Evolutionary conservation across 2,113 vertebrate species (phyloP), one percentile per base, ranked within the genome.

Genomic region (Platichthys stellatus): DNA sequence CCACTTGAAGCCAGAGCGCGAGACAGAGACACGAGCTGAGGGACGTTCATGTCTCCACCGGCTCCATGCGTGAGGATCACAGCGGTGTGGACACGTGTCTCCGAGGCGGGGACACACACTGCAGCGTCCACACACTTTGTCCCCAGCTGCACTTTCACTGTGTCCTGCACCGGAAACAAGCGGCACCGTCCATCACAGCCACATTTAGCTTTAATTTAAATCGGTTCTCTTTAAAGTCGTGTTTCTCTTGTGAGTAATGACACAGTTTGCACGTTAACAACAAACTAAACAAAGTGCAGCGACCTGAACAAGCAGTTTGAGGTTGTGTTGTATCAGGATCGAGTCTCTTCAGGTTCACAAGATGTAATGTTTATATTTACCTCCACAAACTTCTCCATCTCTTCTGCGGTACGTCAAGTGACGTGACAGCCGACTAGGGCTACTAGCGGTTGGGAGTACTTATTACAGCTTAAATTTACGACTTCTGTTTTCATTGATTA

Each of bases 31-130:
- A 95, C 91, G 51, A 99, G 84, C 5, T 96, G 95, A 80, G 82
- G 94, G 82, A 95, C 94, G 92, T 97, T 96, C 96, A 97, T 97
- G 81, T 98, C 96, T 86, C 97, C 97, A 40, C 96, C 96, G 3
- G 97, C 96, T 59, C 97, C 96, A 31, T 97, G 97, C 3, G 96
- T 97, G 47, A 98, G 95, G 63, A 97, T 89, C 13, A 99, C 88
- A 17, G 94, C 96, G 0, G 94, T 92, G 1, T 69, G 83, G 40
- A 89, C 59, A 10, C 56, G 51, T 3, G 40, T 23, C 0, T 2
- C 20, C 0, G 79, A 24, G 66, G 86, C 76, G 45, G 97, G 96
- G 54, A 95, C 72, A 54, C 94, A 95, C 83, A 97, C 80, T n/a
- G 93, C 71, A 0, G 94, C 97, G 75, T 96, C 95, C 49, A 98